These are phyloP conservation scores for Dysdera silvatica DNA, from an alignment of 1,140 invertebrate genomes.

Conservation along the genomic window DNA sequence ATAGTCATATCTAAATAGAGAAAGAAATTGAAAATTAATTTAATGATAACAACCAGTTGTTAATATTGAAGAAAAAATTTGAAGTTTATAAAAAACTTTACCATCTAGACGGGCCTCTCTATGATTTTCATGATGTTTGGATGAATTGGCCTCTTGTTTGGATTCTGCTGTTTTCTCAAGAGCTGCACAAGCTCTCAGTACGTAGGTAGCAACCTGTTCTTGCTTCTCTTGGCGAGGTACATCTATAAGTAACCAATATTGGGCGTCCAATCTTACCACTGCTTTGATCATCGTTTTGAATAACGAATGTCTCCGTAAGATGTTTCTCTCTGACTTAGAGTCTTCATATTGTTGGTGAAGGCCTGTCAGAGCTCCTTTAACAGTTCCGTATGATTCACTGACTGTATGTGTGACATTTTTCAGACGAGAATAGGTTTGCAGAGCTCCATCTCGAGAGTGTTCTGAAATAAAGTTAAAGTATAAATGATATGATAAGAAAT, in stretches of 20 bases:
- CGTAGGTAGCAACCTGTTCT: conserved; percentile 73
- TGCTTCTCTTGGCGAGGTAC: conserved; percentile 71
- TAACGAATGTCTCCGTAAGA: conserved; percentile 73
- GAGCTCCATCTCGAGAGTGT: conserved; percentile 76
- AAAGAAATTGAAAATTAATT: too few relatives aligned
- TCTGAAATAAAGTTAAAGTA: conserved; percentile 27
- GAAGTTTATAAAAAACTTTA: conserved; percentile 58
- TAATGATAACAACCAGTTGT: too few relatives aligned
- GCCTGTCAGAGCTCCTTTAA: conserved; percentile 70
- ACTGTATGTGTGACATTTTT: conserved; percentile 68
- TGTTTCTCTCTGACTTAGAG: conserved; percentile 72
- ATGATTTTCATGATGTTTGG: conserved; percentile 62
- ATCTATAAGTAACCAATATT: conserved; percentile 86
- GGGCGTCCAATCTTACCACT: conserved; percentile 81
- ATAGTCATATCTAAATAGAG: too few relatives aligned
- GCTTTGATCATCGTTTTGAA: conserved; percentile 88
- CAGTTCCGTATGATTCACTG: conserved; percentile 79
- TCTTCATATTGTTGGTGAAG: conserved; percentile 78
- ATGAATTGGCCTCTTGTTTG: conserved; percentile 57
- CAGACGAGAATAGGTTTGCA: conserved; percentile 77
- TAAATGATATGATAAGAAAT: too few relatives aligned
- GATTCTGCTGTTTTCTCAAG: conserved; percentile 71
- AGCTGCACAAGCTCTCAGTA: conserved; percentile 74
- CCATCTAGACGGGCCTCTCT: conserved; percentile 74
- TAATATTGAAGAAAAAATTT: too few relatives aligned